Base-by-base conservation (phyloP, 2,797 vertebrate species). In the Sphaeramia orbicularis region DNA sequence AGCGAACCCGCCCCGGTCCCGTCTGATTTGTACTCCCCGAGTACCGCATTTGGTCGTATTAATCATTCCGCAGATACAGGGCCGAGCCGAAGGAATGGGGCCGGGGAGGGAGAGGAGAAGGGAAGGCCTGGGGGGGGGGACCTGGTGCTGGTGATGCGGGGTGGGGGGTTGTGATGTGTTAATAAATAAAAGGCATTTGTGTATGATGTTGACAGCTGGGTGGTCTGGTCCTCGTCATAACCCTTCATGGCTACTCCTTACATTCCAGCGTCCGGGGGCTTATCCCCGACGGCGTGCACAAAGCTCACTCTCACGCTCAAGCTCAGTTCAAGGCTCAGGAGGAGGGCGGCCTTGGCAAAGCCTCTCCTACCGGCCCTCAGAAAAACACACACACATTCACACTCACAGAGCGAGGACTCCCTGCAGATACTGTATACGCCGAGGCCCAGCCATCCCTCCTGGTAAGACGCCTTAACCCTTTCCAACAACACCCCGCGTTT, bases 161-260 rank as follows among this genome's bases (percentile, higher is more conserved):
- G 56, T 14, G 74, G 51, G 9, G 9, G 61, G 80, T 51, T 78
- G 65, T 71, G 82, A 89, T 87, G 88, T 88, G 86, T 92, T 93
- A 83, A 93, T 94, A 94, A 94, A 93, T 92, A 93, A 90, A 90
- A 91, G 89, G 80, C 86, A 85, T 91, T 91, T 93, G 88, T 91
- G 89, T 93, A 89, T 86, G 87, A 91, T 87, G 91, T 86, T 94
- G 92, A 94, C 94, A 93, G 94, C 92, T 73, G 91, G 92, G 93
- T 93, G 94, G 91, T 94, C 94, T 94, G 93, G 53, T 90, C 87
- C 91, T 92, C 90, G 83, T 93, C 92, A 93, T 90, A 93, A 91
- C 90, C 87, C 86, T 91, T 76, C 86, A 83, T 58, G 65, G 90
- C 88, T 92, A 93, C 93, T 94, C 92, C 93, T 93, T 87, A 90